Evolutionary conservation across 2,888 invertebrate species (phyloP).

Genomic region (Drosophila multiciliata): DNA sequence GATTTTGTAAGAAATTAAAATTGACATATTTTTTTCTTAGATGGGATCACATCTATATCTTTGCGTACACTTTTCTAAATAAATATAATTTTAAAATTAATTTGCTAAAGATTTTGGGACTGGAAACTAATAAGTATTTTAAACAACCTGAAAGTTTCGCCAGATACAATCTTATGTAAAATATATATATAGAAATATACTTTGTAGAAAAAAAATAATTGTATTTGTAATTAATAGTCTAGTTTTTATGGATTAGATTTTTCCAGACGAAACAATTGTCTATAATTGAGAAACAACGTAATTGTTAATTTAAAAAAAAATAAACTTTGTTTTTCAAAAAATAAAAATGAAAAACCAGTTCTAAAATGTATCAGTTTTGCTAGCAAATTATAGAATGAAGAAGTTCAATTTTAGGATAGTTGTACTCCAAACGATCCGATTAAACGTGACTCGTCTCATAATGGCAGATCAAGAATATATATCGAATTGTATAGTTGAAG

Average conservation of each 20-base stretch:
- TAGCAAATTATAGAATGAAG: not conserved
- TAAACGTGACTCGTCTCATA: not conserved
- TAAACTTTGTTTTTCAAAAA: too few relatives aligned
- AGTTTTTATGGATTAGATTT: not conserved
- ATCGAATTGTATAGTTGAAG: conserved; percentile 13
- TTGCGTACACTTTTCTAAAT: not conserved
- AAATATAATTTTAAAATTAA: not conserved
- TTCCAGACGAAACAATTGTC: not conserved
- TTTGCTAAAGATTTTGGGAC: not conserved
- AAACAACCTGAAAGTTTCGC: not conserved
- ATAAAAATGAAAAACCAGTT: not conserved
- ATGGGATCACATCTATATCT: not conserved
- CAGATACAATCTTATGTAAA: not conserved
- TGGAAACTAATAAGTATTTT: not conserved
- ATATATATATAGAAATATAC: too few relatives aligned
- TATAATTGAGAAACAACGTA: not conserved
- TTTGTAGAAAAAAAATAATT: too few relatives aligned
- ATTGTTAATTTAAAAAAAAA: too few relatives aligned
- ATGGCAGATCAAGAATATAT: not conserved
- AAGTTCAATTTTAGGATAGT: not conserved
- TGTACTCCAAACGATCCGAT: not conserved
- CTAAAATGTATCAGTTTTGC: not conserved
- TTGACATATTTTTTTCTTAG: not conserved
- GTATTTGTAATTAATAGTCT: not conserved
- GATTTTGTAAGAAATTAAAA: conserved; percentile 7